A percentile compares a stretch with the other conserved stretches of the same genome.
These are phyloP conservation scores for Holocentrus rufus DNA, from an alignment of 2,797 vertebrate genomes.

Conservation along the genomic window DNA sequence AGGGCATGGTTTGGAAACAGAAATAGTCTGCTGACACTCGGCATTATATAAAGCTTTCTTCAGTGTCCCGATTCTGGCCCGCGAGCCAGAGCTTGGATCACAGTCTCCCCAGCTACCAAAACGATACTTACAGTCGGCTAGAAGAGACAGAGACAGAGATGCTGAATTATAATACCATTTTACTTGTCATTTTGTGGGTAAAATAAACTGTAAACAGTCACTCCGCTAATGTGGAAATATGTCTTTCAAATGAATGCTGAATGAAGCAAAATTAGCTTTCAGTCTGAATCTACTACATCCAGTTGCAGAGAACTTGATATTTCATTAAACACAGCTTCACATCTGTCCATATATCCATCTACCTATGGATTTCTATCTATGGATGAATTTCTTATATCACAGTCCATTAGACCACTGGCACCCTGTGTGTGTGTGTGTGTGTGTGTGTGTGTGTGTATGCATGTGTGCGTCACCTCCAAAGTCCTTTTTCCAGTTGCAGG, in stretches of 20 bases:
- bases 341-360: neutral
- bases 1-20: slow-evolving; percentile 86
- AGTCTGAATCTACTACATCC: neutral
- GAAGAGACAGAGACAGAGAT: slow-evolving; percentile 1
- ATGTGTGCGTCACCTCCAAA: slow-evolving; percentile 85
- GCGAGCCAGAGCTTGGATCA: slow-evolving; percentile 79
- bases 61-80: slow-evolving; percentile 85
- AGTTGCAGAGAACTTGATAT: neutral
- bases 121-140: slow-evolving; percentile 93
- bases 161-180: too few relatives aligned
- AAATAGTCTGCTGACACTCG: slow-evolving; percentile 86
- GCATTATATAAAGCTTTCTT: slow-evolving; percentile 88
- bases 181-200: neutral
- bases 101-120: slow-evolving; percentile 90
- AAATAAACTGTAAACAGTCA: too few relatives aligned
- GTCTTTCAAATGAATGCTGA: neutral
- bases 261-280: neutral
- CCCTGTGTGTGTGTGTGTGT: slow-evolving; percentile 1
- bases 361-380: too few relatives aligned
- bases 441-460: slow-evolving; percentile 4
- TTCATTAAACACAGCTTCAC: neutral
- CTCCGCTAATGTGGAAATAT: neutral
- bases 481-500: slow-evolving; percentile 94
- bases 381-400: neutral
- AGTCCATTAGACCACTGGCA: neutral